Evolutionary conservation across 1,140 invertebrate species (phyloP).

Genomic region (Leptestheria dahalacensis): DNA sequence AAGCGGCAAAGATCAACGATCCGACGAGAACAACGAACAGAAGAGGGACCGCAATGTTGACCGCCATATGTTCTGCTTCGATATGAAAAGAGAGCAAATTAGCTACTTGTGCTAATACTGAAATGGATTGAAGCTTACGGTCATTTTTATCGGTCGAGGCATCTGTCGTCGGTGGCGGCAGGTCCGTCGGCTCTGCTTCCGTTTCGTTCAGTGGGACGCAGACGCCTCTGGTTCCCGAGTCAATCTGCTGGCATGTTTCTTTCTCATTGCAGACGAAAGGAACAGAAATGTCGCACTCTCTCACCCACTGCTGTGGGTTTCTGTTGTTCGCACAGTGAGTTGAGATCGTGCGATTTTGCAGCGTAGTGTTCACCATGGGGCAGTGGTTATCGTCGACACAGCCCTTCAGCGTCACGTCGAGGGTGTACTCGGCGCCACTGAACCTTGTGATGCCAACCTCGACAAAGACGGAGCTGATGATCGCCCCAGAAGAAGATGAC

Average conservation of each 20-base stretch:
- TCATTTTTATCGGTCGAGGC: background rate
- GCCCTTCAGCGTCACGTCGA: background rate
- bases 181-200: background rate
- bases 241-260: slow-evolving; percentile 3
- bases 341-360: background rate
- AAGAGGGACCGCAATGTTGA: background rate
- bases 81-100: background rate
- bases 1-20: slow-evolving; percentile 1
- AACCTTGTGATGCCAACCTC: background rate
- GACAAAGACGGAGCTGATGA: background rate
- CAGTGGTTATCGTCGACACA: background rate
- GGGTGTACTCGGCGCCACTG: background rate
- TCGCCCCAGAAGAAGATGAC: background rate
- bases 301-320: background rate
- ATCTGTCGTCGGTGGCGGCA: background rate
- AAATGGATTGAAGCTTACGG: background rate
- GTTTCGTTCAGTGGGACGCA: background rate
- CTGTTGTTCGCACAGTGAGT: background rate
- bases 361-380: background rate
- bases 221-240: background rate
- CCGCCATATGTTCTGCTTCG: background rate
- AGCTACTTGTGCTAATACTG: background rate
- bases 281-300: background rate
- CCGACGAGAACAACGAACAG: background rate
- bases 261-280: background rate